phyloP scores from a whole-genome alignment of 2,797 vertebrate species.

The Lates japonicus region DNA sequence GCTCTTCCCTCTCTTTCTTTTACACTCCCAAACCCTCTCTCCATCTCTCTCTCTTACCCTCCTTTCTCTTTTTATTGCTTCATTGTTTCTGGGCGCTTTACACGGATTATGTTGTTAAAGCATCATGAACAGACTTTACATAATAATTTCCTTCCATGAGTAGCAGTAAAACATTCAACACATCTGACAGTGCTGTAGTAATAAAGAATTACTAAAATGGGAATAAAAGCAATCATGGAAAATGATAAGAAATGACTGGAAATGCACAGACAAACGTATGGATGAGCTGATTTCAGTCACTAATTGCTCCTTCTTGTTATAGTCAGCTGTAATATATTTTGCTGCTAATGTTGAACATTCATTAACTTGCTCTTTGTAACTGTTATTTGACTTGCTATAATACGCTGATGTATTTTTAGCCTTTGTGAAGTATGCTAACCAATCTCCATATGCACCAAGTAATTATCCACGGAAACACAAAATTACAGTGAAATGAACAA shows the following conservation, averaged over 20 bases:
- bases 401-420: neutral
- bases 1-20: constrained; percentile 37
- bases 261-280: neutral
- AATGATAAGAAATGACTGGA: neutral
- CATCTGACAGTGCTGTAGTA: neutral
- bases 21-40: constrained; percentile 10
- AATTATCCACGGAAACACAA: constrained; percentile 33
- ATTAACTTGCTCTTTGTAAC: neutral
- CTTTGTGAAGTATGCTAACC: constrained; percentile 6
- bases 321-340: neutral
- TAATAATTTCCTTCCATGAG: constrained; percentile 13
- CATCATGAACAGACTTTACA: neutral
- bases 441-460: constrained; percentile 9
- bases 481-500: constrained; percentile 12
- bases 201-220: neutral
- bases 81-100: constrained; percentile 1
- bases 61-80: constrained; percentile 6
- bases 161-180: neutral
- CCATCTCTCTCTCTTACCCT: neutral
- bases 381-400: constrained; percentile 27
- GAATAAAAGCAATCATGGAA: neutral
- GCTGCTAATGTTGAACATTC: constrained; percentile 9
- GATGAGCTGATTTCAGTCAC: constrained; percentile 15
- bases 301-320: constrained; percentile 23
- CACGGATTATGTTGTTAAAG: neutral